These are phyloP conservation scores for Crenuchus spilurus DNA, from an alignment of 2,797 vertebrate species.

Conservation along the genomic window DNA sequence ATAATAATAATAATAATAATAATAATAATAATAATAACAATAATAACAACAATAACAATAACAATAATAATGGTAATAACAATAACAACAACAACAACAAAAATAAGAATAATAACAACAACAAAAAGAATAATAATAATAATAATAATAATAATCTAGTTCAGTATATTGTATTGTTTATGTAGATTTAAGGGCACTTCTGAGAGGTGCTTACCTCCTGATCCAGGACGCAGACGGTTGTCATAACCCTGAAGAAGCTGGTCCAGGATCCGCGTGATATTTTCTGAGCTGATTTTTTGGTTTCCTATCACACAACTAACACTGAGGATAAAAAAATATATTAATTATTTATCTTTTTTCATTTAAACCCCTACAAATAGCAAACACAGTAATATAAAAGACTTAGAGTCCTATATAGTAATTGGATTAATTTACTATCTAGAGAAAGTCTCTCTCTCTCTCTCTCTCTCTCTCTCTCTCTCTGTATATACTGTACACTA, in stretches of 20 bases:
- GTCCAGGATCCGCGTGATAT: constrained; percentile 89
- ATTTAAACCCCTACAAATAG: too few species aligned
- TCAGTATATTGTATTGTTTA: too few species aligned
- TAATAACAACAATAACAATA: not conserved
- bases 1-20: not conserved
- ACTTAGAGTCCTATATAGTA: too few species aligned
- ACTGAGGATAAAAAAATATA: constrained; percentile 68
- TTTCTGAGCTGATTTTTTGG: constrained; percentile 80
- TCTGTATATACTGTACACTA: too few species aligned
- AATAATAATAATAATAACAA: constrained; percentile 38
- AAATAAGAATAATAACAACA: not conserved
- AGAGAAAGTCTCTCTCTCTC: too few species aligned
- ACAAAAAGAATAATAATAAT: not conserved
- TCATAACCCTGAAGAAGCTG: constrained; percentile 91
- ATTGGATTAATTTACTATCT: too few species aligned
- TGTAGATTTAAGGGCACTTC: too few species aligned
- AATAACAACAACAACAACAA: not conserved
- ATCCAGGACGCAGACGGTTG: constrained; percentile 89
- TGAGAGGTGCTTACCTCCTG: constrained; percentile 78
- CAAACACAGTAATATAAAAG: too few species aligned
- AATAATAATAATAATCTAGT: not conserved
- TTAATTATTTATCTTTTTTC: not conserved
- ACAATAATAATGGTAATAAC: not conserved
- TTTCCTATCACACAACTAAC: constrained; percentile 66
- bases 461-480: too few species aligned